These are phyloP conservation scores for Erebia epiphron DNA, from an alignment of 2,888 invertebrate species.

Conservation along the genomic window DNA sequence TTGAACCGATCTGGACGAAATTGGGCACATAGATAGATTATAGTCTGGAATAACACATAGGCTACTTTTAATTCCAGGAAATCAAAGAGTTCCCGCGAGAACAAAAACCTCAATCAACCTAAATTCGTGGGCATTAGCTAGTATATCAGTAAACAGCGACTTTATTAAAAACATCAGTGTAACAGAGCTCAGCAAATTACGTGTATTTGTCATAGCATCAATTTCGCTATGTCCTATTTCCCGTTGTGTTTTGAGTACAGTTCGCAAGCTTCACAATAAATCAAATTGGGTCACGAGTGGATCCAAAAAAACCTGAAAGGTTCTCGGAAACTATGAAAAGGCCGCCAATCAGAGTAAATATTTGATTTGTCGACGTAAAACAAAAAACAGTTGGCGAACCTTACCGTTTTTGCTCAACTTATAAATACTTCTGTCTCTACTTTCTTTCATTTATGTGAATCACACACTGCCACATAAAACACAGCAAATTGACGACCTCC, in stretches of 20 bases:
- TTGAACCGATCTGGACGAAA: no score
- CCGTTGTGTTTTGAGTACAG: constrained; percentile 1
- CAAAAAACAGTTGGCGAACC: constrained; percentile 34
- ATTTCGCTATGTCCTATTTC: not conserved
- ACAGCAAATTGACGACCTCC: no score
- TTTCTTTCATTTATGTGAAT: not conserved
- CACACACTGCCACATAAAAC: not conserved
- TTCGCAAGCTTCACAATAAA: constrained; percentile 11
- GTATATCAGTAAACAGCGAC: not conserved
- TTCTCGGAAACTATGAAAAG: constrained; percentile 34
- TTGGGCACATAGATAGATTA: no score
- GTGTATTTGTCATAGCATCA: not conserved
- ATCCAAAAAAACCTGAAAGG: constrained; percentile 11
- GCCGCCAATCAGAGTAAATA: constrained; percentile 39
- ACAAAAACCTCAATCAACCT: no score
- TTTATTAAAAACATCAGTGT: not conserved
- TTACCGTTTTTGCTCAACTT: constrained; percentile 17
- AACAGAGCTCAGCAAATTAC: not conserved
- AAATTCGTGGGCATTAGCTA: not conserved
- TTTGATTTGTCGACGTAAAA: constrained; percentile 42
- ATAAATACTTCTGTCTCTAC: constrained; percentile 1
- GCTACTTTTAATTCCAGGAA: no score
- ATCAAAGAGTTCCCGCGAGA: no score
- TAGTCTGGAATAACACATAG: no score
- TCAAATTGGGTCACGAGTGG: constrained; percentile 12